Evolutionary conservation across 2,888 invertebrate genomes (phyloP), one percentile per base, ranked within the genome.

Genomic region (Drosophila robusta): DNA sequence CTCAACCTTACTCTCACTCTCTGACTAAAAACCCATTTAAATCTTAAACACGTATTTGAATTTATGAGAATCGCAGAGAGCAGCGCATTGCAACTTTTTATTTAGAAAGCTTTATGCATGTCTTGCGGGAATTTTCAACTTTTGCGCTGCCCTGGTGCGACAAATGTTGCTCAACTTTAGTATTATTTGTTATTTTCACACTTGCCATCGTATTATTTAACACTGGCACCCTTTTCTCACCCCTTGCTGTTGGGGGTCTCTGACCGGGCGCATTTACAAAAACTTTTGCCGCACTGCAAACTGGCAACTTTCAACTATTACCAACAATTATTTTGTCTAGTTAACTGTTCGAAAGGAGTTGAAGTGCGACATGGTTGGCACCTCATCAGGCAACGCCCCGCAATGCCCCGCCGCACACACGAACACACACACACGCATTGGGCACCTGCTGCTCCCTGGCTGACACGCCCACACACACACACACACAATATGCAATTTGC

Each of bases 261-360:
- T 68, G 69, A 69, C 60, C 60, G 51, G 24, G 36, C 67, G 58
- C 51, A 58, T 69, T 60, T 54, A 11, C 52, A 34, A 68, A 52
- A 69, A 58, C 29, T 69, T 69, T 51, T 54, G 60, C 69, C 54
- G 29, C 67, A 68, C 68, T 60, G 51, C 36, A 52, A 46, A 52
- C 67, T 65, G 54, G 51, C 67, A 67, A 68, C 52, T 71, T 80
- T 55, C 80, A 80, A 77, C 80, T 77, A 77, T 77, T 80, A 80
- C 60, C 81, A 77, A 77, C 77, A 80, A 77, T 77, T 78, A 81
- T 78, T 78, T 78, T 81, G 78, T 81, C 81, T 81, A 81, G 74
- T 81, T 81, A 78, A 81, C 62, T 78, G 74, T 78, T 73, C 45
- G 58, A 57, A 66, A 66, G 80, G 61, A 82, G 77, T 72, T 82